phyloP scores from a whole-genome alignment of 2,888 invertebrate genomes.

The Hyposoter dolosus region DNA sequence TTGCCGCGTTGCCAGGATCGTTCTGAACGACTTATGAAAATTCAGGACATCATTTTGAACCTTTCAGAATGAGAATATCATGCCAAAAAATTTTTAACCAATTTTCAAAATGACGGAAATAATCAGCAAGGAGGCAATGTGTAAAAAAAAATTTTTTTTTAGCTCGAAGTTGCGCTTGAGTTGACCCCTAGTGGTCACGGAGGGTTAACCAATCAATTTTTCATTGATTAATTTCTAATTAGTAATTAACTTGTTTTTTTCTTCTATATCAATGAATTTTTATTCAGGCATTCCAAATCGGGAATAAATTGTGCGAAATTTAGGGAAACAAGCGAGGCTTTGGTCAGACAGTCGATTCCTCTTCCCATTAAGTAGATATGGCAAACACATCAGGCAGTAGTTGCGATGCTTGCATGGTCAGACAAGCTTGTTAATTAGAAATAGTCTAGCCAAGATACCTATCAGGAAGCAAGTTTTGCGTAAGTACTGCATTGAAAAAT shows the following conservation, averaged over 20 bases:
- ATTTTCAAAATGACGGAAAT: no score
- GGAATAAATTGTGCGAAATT: neutral
- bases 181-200: no score
- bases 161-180: no score
- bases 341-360: neutral
- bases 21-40: no score
- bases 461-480: no score
- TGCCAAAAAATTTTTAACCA: no score
- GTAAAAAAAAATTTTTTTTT: no score
- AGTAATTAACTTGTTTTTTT: neutral
- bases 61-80: no score
- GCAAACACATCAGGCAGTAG: conserved; percentile 30
- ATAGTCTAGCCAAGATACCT: neutral
- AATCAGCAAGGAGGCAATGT: no score
- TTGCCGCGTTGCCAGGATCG: no score
- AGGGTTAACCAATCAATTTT: neutral
- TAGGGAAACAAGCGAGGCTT: neutral
- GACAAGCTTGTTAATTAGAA: conserved; percentile 1
- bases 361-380: neutral
- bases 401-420: conserved; percentile 34
- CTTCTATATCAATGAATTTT: no score
- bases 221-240: neutral
- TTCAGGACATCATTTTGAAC: no score
- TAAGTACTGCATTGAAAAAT: neutral
- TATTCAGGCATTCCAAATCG: neutral